Evolutionary conservation across 1,140 invertebrate genomes (phyloP), one percentile per base, ranked within the genome.

Genomic region (Cherax destructor): DNA sequence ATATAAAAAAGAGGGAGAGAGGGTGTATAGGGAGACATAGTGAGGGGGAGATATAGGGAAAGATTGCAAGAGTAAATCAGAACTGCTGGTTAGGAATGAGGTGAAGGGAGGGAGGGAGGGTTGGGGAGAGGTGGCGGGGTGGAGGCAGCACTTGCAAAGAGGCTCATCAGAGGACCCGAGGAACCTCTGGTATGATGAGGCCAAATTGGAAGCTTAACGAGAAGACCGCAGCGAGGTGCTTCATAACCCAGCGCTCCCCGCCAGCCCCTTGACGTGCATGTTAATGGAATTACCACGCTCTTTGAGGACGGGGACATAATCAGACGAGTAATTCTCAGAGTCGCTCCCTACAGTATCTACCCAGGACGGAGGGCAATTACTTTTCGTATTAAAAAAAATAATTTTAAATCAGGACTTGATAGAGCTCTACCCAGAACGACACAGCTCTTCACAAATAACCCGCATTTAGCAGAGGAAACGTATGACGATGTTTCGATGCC

Each of bases 141-240:
- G 7, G n/a, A 30, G 5, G 3, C 69, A 30, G 6, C n/a, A 24
- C 69, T 24, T 16, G n/a, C 69, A 74, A 74, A 74, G 69, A 24
- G n/a, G 69, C 69, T 74, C 69, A 74, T 74, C 69, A 74, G n/a
- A 74, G 5, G n/a, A 74, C 69, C 69, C 65, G 6, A 56, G 16
- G 16, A 69, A 69, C 61, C 16, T n/a, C 16, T 74, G 5, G 7
- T 30, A 74, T 74, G 69, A 74, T 74, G 13, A 74, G 69, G 11
- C n/a, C 69, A 24, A 24, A 74, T 74, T 74, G 69, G n/a, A 74
- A 30, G n/a, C 69, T 24, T 74, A 74, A 74, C 69, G n/a, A 74
- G 69, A 74, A 74, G 69, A 30, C n/a, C 24, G 24, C n/a, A 74
- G 69, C n/a, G 7, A 56, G 52, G 52, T 21, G 61, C 61, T 16